Evolutionary conservation across 2,113 vertebrate species (phyloP).

Genomic region (Sorex fumeus): DNA sequence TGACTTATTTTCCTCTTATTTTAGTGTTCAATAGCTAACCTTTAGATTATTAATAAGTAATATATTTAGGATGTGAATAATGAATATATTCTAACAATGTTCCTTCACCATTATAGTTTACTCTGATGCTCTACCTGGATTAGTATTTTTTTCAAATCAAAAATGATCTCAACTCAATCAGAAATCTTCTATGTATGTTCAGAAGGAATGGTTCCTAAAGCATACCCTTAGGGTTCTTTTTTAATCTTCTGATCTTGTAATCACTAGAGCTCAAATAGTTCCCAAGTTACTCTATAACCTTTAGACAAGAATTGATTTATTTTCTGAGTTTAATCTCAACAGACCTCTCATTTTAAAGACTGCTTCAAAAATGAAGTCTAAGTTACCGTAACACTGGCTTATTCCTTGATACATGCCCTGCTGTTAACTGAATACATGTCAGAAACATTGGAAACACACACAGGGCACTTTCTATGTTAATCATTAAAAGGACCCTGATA

Average conservation of each 20-base stretch:
- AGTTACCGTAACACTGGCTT: conserved; percentile 48
- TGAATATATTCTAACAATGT: conserved; percentile 11
- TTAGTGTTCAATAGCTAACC: background rate
- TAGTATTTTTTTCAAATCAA: conserved; percentile 70
- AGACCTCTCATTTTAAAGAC: conserved; percentile 67
- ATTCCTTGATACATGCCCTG: conserved; percentile 47
- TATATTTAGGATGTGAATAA: background rate
- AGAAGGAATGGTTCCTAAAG: conserved; percentile 67
- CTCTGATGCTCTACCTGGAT: conserved; percentile 57
- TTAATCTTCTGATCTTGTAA: conserved; percentile 83
- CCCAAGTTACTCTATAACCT: conserved; percentile 76
- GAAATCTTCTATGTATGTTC: conserved; percentile 62
- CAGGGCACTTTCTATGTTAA: conserved; percentile 40
- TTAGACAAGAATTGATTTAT: conserved; percentile 82
- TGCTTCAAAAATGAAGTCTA: conserved; percentile 66
- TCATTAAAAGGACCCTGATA: background rate
- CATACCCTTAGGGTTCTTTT: conserved; percentile 67
- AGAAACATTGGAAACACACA: background rate
- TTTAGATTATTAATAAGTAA: background rate
- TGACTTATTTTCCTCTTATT: conserved; percentile 44
- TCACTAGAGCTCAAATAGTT: conserved; percentile 78
- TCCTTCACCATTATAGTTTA: background rate
- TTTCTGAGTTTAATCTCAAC: conserved; percentile 68
- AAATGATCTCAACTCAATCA: conserved; percentile 71
- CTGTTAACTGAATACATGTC: conserved; percentile 37